Conservation (phyloP, 2,888 invertebrate species). For the Pseudolycoriella hygida region DNA sequence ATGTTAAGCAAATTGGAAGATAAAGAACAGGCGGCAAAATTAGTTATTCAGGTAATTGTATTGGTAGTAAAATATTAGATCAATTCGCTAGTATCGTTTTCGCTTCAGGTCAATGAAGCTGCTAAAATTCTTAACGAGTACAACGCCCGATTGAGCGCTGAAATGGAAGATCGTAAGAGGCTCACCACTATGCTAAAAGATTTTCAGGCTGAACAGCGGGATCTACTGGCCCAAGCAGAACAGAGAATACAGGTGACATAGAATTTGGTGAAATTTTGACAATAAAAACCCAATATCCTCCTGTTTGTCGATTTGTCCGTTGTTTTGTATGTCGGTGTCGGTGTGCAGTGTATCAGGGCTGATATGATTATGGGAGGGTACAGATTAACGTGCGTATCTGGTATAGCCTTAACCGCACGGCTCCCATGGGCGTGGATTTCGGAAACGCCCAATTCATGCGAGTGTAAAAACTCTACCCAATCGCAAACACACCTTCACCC, state of each 20-base stretch:
- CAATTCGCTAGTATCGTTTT: too few relatives aligned
- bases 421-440: too few relatives aligned
- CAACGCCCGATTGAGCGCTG: slow-evolving; percentile 66
- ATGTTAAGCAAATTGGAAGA: slow-evolving; percentile 74
- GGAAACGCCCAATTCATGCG: too few relatives aligned
- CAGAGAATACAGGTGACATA: slow-evolving; percentile 67
- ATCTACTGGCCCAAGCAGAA: slow-evolving; percentile 72
- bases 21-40: slow-evolving; percentile 58
- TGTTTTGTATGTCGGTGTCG: too few relatives aligned
- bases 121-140: slow-evolving; percentile 74
- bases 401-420: too few relatives aligned
- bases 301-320: too few relatives aligned
- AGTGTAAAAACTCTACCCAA: too few relatives aligned
- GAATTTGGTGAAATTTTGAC: not conserved
- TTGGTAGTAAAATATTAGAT: not conserved
- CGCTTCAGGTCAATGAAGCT: slow-evolving; percentile 51
- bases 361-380: too few relatives aligned
- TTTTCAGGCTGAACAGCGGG: slow-evolving; percentile 73
- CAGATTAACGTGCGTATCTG: too few relatives aligned
- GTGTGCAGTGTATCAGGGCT: too few relatives aligned
- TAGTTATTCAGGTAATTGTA: slow-evolving; percentile 50
- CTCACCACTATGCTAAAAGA: slow-evolving; percentile 74
- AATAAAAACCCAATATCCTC: too few relatives aligned
- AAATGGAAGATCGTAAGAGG: slow-evolving; percentile 77
- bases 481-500: too few relatives aligned